Conservation (phyloP, 2,888 invertebrate species). For the Drosophila nr. medialis region DNA sequence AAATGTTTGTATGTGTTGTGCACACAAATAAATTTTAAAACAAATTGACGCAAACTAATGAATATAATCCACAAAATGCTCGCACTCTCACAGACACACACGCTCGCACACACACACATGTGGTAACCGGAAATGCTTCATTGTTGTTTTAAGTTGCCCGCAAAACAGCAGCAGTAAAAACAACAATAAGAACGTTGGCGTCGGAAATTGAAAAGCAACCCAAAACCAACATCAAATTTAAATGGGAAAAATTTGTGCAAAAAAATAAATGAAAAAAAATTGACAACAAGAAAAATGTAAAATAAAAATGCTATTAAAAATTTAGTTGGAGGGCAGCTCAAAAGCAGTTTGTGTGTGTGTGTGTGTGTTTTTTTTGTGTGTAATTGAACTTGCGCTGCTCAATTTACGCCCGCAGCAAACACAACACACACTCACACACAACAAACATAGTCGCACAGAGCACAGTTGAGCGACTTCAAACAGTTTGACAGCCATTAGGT, state of each 20-base stretch:
- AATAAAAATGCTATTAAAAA: constrained; percentile 67
- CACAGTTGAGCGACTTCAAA: constrained; percentile 47
- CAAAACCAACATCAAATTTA: constrained; percentile 72
- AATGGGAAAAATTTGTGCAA: constrained; percentile 59
- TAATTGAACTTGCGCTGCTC: constrained; percentile 71
- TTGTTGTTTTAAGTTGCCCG: constrained; percentile 61
- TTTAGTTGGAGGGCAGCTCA: constrained; percentile 64
- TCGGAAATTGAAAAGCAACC: constrained; percentile 78
- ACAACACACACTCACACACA: constrained; percentile 22
- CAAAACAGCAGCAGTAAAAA: constrained; percentile 33
- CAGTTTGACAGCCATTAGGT: constrained; percentile 53
- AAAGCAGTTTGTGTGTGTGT: constrained; percentile 19
- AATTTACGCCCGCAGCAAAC: constrained; percentile 63
- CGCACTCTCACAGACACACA: constrained; percentile 19
- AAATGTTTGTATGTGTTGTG: background rate
- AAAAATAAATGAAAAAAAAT: constrained; percentile 25
- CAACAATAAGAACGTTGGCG: constrained; percentile 49
- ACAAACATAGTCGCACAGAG: constrained; percentile 1
- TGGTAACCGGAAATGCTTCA: constrained; percentile 69
- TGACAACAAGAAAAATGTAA: constrained; percentile 11
- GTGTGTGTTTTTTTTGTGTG: constrained; percentile 22
- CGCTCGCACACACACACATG: constrained; percentile 5
- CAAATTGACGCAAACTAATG: constrained; percentile 76
- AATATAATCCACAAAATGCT: constrained; percentile 60
- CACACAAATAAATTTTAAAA: constrained; percentile 57